phyloP scores from a whole-genome alignment of 2,113 vertebrate species.

The Dicentrarchus labrax region DNA sequence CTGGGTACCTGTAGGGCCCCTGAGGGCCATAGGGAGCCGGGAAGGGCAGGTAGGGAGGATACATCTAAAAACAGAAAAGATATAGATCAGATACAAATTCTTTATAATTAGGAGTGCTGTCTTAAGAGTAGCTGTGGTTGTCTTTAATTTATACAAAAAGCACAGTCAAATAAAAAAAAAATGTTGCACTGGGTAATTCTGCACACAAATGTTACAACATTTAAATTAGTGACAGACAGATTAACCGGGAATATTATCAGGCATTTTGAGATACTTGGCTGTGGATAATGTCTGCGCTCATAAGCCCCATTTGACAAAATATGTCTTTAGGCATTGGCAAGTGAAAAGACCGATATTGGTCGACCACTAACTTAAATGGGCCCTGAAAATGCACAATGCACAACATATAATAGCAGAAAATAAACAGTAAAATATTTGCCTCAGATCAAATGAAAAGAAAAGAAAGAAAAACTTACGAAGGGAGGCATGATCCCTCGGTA shows the following conservation, averaged over 20 bases:
- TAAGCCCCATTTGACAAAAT: too few relatives aligned
- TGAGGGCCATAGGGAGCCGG: conserved; percentile 93
- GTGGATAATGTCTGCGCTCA: too few relatives aligned
- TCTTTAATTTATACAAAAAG: not conserved
- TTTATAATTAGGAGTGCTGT: not conserved
- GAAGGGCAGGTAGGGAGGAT: conserved; percentile 92
- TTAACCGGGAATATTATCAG: too few relatives aligned
- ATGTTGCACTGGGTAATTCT: not conserved
- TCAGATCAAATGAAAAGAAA: not conserved
- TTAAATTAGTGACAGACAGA: too few relatives aligned
- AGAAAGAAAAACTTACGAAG: conserved; percentile 86
- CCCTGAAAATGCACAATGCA: not conserved
- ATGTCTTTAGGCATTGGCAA: too few relatives aligned
- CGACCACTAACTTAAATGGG: too few relatives aligned
- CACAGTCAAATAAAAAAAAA: not conserved
- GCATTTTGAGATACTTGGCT: too few relatives aligned
- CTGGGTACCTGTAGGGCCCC: conserved; percentile 90
- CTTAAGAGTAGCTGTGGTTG: not conserved
- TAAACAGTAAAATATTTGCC: not conserved
- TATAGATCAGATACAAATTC: not conserved
- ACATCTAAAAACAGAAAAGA: conserved; percentile 86
- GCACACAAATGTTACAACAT: not conserved
- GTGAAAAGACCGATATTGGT: too few relatives aligned
- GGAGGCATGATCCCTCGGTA: conserved; percentile 93
- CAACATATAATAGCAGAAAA: not conserved